These are phyloP conservation scores for Xiphophorus hellerii DNA, from an alignment of 2,113 vertebrate species.

Conservation along the genomic window DNA sequence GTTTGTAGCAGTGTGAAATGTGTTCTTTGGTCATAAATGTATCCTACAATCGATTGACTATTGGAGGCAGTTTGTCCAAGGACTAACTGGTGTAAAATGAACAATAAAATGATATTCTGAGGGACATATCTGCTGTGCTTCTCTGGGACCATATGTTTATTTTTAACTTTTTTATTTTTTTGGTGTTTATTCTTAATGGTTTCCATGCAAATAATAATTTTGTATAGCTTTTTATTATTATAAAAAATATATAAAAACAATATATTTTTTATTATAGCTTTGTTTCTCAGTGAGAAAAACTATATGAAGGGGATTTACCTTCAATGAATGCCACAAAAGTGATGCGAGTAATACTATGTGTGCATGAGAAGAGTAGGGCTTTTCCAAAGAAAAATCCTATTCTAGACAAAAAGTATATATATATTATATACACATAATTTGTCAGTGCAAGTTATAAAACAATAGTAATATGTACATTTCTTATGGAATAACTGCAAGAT, in stretches of 20 bases:
- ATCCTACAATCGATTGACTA: conserved; percentile 76
- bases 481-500: too few relatives aligned
- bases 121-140: conserved; percentile 51
- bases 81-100: conserved; percentile 78
- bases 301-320: background rate
- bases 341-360: background rate
- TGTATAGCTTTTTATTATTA: too few relatives aligned
- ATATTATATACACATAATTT: too few relatives aligned
- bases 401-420: too few relatives aligned
- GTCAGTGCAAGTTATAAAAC: too few relatives aligned
- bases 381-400: background rate
- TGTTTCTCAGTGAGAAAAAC: background rate
- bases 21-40: conserved; percentile 83
- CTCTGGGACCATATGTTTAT: conserved; percentile 6
- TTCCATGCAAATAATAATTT: too few relatives aligned
- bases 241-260: too few relatives aligned
- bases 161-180: background rate
- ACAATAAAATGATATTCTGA: conserved; percentile 82
- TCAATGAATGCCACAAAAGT: background rate
- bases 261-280: background rate
- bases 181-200: background rate
- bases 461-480: too few relatives aligned
- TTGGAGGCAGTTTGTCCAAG: conserved; percentile 70
- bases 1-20: conserved; percentile 81
- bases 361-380: background rate